Percentiles rank a stretch among this genome's conserved stretches.
Evolutionary conservation across 37 sponge, comb jelly and placozoan species (phyloP).

Genomic region (Lycopodina hypogea): DNA sequence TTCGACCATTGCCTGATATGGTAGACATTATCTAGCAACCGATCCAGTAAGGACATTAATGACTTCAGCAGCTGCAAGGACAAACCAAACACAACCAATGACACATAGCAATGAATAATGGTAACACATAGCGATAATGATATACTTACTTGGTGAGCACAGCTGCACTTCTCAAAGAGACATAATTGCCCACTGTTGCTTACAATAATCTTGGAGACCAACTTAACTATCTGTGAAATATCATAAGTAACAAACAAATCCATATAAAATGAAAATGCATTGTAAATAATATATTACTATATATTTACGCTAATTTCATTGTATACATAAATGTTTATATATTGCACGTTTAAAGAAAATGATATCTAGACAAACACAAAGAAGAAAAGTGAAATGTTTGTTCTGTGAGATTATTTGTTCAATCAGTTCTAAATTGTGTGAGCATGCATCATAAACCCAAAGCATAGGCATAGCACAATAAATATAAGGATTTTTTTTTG

Average conservation of each 20-base stretch:
- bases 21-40: conserved; percentile 17
- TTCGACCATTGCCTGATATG: conserved; percentile 4
- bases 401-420: too few relatives aligned
- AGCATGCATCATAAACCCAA: too few relatives aligned
- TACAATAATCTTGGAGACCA: conserved; percentile 13
- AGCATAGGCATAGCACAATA: too few relatives aligned
- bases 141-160: conserved; percentile 23
- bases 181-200: not conserved
- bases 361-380: too few relatives aligned
- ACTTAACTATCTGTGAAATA: conserved; percentile 9
- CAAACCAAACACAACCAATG: not conserved
- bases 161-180: conserved; percentile 20
- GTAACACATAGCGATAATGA: not conserved
- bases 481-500: too few relatives aligned
- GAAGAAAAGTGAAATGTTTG: too few relatives aligned
- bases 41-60: conserved; percentile 17
- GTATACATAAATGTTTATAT: too few relatives aligned
- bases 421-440: too few relatives aligned
- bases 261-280: not conserved
- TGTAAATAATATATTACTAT: not conserved
- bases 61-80: conserved; percentile 17
- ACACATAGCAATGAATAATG: not conserved
- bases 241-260: not conserved
- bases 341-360: too few relatives aligned
- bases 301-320: too few relatives aligned